phyloP scores from a whole-genome alignment of 2,797 vertebrate genomes.

The Sebastolobus alascanus region DNA sequence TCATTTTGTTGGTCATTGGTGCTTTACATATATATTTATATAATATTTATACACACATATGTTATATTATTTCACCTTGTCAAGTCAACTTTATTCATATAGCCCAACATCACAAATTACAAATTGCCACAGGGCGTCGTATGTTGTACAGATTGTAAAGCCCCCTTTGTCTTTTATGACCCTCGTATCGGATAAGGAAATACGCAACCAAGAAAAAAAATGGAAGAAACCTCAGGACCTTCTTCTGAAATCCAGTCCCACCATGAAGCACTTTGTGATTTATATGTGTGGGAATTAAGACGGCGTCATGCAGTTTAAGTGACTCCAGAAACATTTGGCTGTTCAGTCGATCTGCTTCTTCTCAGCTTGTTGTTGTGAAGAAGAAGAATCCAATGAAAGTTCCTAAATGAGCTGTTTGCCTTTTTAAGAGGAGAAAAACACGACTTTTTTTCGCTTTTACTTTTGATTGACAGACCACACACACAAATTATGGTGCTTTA shows the following conservation, averaged over 20 bases:
- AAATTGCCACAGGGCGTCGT: no score
- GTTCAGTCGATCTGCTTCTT: constrained; percentile 10
- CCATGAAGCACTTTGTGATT: not conserved
- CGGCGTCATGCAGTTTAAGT: constrained; percentile 14
- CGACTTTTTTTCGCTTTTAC: not conserved
- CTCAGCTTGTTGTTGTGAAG: constrained; percentile 9
- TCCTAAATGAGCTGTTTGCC: constrained; percentile 20
- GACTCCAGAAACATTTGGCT: constrained; percentile 19
- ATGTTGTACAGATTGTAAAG: no score
- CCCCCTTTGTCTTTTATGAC: no score
- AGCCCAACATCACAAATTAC: no score
- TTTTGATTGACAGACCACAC: not conserved
- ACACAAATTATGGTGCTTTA: not conserved
- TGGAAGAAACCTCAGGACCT: not conserved
- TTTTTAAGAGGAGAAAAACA: not conserved
- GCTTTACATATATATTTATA: no score
- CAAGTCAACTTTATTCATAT: no score
- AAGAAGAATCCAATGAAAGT: constrained; percentile 12
- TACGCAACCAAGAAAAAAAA: no score
- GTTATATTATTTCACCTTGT: no score
- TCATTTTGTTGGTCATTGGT: no score
- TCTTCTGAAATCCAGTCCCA: not conserved
- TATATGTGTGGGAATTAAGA: not conserved
- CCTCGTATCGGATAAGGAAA: no score
- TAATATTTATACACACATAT: no score